Conservation (phyloP, 2,797 vertebrate genomes). For the Pseudocheirus occidentalis region DNA sequence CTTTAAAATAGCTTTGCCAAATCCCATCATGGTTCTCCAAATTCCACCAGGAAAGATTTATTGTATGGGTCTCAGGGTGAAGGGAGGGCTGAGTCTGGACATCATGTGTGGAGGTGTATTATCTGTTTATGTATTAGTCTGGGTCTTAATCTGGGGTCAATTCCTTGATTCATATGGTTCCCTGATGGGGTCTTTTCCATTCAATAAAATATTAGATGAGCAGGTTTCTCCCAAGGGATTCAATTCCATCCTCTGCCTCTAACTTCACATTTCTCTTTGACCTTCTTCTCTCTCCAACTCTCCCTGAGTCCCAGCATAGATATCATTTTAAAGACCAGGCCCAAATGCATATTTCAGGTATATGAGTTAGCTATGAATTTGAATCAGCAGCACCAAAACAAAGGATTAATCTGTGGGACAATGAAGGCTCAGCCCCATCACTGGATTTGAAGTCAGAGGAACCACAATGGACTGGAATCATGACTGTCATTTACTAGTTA, state of each 20-base stretch:
- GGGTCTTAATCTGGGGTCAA: background rate
- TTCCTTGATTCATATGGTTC: background rate
- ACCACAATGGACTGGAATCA: background rate
- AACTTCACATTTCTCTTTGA: background rate
- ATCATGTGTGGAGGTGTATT: background rate
- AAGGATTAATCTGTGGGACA: background rate
- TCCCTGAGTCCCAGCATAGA: background rate
- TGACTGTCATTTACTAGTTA: background rate
- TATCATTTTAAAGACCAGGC: background rate
- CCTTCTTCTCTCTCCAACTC: background rate
- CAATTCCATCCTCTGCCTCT: background rate
- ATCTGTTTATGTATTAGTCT: background rate
- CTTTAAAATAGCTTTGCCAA: background rate
- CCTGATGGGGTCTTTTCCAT: background rate
- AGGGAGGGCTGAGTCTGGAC: background rate
- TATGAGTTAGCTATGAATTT: background rate
- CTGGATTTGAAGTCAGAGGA: background rate
- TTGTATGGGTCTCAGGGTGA: background rate
- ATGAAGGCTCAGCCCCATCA: background rate
- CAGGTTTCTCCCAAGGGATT: background rate
- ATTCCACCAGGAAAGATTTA: background rate
- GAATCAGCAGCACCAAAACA: background rate
- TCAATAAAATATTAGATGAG: background rate
- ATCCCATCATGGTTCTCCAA: background rate
- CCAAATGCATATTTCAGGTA: background rate